Evolutionary conservation across 2,113 vertebrate genomes (phyloP), one percentile per base, ranked within the genome.

Genomic region (Oplegnathus fasciatus): DNA sequence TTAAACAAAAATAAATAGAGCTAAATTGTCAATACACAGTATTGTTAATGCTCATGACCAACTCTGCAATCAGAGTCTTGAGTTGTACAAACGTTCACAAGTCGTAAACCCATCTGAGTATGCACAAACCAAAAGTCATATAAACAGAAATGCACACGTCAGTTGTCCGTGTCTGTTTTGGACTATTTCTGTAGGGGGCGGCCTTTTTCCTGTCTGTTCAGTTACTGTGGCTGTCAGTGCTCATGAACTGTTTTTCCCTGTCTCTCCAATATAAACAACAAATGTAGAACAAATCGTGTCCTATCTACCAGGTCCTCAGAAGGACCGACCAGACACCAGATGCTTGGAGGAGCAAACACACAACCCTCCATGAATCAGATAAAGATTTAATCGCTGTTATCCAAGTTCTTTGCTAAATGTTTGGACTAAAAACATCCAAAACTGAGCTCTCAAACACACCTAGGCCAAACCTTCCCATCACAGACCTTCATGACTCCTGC

Each of bases 241-340:
- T 67, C 30, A 61, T 17, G 30, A 80, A 75, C 24, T 34, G 74
- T 75, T 24, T 75, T 42, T 69, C 52, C 6, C 24, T 26, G 26
- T 66, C 44, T 67, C 67, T 78, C 75, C 74, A 84, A 60, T 58
- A 75, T 44, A 86, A 84, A 66, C 74, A 75, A 73, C 17, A 75
- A 7, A 52, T 44, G 28, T 57, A 57, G 9, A 61, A 78, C 62
- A 86, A 88, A 88, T 86, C 66, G 83, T 18, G 67, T 73, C 50
- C 80, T 65, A 37, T 62, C 52, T 58, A 52, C 52, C 46, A 64
- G 30, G 65, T 80, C 55, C 77, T 75, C 79, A 66, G 80, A 89
- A 62, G 8, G 26, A 30, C 2, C 0, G 6, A 52, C 46, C 55
- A 88, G 77, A 82, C 78, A 66, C 83, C 83, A 86, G 83, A 74